These are phyloP conservation scores for Yponomeuta plumbellus DNA, from an alignment of 2,888 invertebrate genomes.

Conservation along the genomic window DNA sequence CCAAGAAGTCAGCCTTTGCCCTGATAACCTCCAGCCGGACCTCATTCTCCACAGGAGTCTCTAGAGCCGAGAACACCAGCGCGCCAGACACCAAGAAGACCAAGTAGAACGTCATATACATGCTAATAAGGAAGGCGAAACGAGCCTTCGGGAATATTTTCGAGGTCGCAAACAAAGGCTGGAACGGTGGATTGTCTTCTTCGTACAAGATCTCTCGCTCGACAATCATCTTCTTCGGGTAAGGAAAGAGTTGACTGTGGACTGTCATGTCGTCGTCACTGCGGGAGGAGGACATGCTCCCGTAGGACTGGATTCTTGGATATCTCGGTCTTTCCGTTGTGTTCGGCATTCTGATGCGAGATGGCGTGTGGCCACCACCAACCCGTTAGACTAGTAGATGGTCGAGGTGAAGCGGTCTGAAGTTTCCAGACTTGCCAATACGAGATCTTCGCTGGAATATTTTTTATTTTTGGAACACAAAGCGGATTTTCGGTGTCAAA, in stretches of 20 bases:
- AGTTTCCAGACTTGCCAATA: too few relatives aligned
- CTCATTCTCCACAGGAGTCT: constrained; percentile 78
- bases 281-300: constrained; percentile 56
- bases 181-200: constrained; percentile 63
- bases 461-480: too few relatives aligned
- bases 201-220: constrained; percentile 62
- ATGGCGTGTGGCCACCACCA: too few relatives aligned
- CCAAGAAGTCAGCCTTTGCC: constrained; percentile 74
- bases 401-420: too few relatives aligned
- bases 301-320: constrained; percentile 59
- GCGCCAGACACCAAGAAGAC: constrained; percentile 81
- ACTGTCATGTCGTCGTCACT: constrained; percentile 70
- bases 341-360: too few relatives aligned
- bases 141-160: constrained; percentile 71
- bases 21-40: constrained; percentile 67
- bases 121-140: constrained; percentile 69
- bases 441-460: too few relatives aligned
- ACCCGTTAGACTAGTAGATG: too few relatives aligned
- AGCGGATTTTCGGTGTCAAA: constrained; percentile 1
- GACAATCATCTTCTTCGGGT: constrained; percentile 62
- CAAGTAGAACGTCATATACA: constrained; percentile 77
- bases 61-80: constrained; percentile 80
- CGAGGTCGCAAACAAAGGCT: constrained; percentile 57
- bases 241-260: constrained; percentile 62
- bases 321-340: constrained; percentile 52